Base-by-base conservation (phyloP, 2,113 vertebrate species). In the Neodontobutis hainanensis region DNA sequence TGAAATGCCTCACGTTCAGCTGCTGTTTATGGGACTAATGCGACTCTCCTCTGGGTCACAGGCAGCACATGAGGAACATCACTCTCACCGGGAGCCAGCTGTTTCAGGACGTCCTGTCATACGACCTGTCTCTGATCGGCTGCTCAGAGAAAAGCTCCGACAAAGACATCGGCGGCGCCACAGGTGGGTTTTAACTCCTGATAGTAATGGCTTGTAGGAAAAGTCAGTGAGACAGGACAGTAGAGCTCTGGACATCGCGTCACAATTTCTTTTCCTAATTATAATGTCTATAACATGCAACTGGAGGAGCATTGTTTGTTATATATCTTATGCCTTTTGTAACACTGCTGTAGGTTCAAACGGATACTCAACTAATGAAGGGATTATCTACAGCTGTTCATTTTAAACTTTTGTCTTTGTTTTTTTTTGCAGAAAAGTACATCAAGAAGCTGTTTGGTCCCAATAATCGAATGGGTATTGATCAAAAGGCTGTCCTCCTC, bases 61-160 rank as follows among this genome's bases (percentile, higher is more conserved):
- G 97, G 97, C 97, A 98, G 83, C 97, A 99, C 87, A 95, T 94
- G 93, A 95, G 96, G 70, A 95, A 97, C 83, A 97, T 94, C 81
- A 94, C 92, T 34, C 87, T 97, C 65, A 95, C 72, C 11, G 94
- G 94, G 69, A 95, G 93, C 72, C 95, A 95, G 73, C 90, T 99
- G 4, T 97, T 97, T 85, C 95, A 98, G 85, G 97, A 99, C 57
- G 90, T 99, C 76, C 88, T 99, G 59, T 99, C 97, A 8, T 99
- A 99, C 80, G 92, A 94, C 68, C 88, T 98, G 65, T 87, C 95
- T 66, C 91, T 99, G 82, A 96, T 99, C 60, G 94, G 95, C 70
- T 99, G 96, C 73, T 92, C 94, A 14, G 94, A 96, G 49, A 89
- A 78, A 88, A 97, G 92, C 83, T 93, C 91, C 0, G 90, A 92